Base-by-base conservation (phyloP, 2,113 vertebrate species). In the Corythornis madagascariensis region DNA sequence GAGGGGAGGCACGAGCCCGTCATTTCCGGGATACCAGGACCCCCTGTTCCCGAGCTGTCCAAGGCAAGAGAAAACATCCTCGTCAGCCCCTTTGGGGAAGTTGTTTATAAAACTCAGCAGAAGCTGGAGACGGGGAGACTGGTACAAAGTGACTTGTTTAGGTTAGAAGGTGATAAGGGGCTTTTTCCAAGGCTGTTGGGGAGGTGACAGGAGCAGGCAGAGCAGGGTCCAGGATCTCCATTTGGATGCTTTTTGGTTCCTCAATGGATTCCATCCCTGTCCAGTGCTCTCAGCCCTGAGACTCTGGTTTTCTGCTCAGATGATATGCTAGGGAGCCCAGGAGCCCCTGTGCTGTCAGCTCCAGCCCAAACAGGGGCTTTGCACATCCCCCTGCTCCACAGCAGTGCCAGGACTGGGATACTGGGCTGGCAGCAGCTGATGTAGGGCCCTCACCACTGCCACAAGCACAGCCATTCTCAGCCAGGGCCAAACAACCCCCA, bases 31-130 rank as follows among this genome's bases (percentile, higher is more conserved):
- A 90, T 80, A 66, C 70, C 0, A 2, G 40, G 65, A 66, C 78
- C 65, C 89, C 86, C 28, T 0, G 13, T 69, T 48, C 61, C 40
- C 1, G 29, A 56, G 31, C 65, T 87, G 89, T 55, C 82, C 86
- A 78, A 94, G 86, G 89, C 7, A 0, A 90, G 31, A 29, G 48
- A 38, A 93, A 93, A 84, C n/a, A 64, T 87, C 92, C 79, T 50
- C 3, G 50, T 76, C 89, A 84, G 89, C 94, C 89, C 47, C 74
- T 77, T 84, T 22, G 85, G 83, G 74, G 31, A 38, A 73, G 42
- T 38, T 95, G 94, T 95, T 95, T 94, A 90, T 40, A 74, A 92
- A 92, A 90, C 74, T 92, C 89, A 73, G 92, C 74, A 67, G 65
- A 85, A 81, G 89, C 52, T 3, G 79, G 94, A 95, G 94, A 77